phyloP scores from a whole-genome alignment of 2,797 vertebrate genomes.

The Galago senegalensis region DNA sequence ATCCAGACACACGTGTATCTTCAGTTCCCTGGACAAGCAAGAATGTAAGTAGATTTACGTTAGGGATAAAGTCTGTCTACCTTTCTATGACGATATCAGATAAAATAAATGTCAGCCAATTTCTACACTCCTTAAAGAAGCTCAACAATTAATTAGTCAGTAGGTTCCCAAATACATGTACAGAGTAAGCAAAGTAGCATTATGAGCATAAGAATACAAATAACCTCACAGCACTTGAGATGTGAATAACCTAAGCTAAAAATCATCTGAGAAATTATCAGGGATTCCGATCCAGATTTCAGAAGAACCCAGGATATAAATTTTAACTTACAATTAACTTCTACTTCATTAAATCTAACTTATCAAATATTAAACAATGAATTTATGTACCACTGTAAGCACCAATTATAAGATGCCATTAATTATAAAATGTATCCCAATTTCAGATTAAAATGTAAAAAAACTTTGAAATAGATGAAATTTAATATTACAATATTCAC shows the following conservation, averaged over 20 bases:
- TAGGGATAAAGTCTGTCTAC: slow-evolving; percentile 43
- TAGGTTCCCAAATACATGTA: slow-evolving; percentile 55
- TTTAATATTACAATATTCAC: slow-evolving; percentile 57
- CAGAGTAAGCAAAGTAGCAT: slow-evolving; percentile 46
- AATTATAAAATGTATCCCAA: slow-evolving; percentile 54
- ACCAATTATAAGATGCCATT: slow-evolving; percentile 23
- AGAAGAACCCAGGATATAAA: slow-evolving; percentile 43
- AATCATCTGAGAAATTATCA: slow-evolving; percentile 48
- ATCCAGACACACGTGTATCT: neutral
- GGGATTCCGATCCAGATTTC: slow-evolving; percentile 47
- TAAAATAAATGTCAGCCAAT: slow-evolving; percentile 60
- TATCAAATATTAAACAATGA: slow-evolving; percentile 50
- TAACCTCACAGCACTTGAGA: slow-evolving; percentile 43
- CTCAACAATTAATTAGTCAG: slow-evolving; percentile 46
- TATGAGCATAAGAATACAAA: slow-evolving; percentile 61
- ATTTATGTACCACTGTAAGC: slow-evolving; percentile 41
- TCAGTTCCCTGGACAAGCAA: slow-evolving; percentile 42
- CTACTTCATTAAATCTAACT: slow-evolving; percentile 60
- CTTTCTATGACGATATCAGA: slow-evolving; percentile 29
- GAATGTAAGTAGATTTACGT: neutral
- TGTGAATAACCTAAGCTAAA: slow-evolving; percentile 61
- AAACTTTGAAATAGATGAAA: slow-evolving; percentile 50
- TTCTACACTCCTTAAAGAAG: slow-evolving; percentile 60
- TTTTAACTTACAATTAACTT: slow-evolving; percentile 50
- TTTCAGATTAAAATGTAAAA: slow-evolving; percentile 69